Evolutionary conservation across 1,140 invertebrate species (phyloP), one percentile per base, ranked within the genome.

Genomic region (Acromyrmex charruanus): DNA sequence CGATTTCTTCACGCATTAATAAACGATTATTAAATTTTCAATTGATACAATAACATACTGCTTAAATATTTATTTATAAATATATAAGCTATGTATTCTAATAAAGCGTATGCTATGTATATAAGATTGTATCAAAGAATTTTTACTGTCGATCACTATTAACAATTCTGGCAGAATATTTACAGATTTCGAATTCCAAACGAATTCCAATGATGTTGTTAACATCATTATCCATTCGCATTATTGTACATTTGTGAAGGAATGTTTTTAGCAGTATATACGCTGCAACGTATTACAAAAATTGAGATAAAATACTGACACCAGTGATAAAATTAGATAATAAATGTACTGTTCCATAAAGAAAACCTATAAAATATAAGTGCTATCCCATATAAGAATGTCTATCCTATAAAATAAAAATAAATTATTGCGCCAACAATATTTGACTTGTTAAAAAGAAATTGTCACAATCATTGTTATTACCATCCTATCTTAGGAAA

Each of bases 401-500:
- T n/a, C 18, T 39, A 58, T 14, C 14, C 28, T 5, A 49, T 3
- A 44, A 58, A 35, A 69, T 63, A 79, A 51, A 31, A 77, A 31
- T 61, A 53, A 66, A 12, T 12, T 21, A 39, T 14, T 69, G 5
- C 2, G 14, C 7, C 12, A 79, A 53, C 21, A 53, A 21, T 55
- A 25, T 9, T 85, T 16, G 5, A 77, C 63, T 80, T 85, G 25
- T 14, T 77, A 18, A 12, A 55, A 21, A 51, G 49, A 51, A 12
- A 55, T 28, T 5, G 5, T 74, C 59, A 35, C 18, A 58, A 28
- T 31, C 12, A 16, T 16, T 16, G 3, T 68, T 49, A 90, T 89
- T 92, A 93, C 95, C 94, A 95, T n/a, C 94, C 95, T 81, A 95
- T 94, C 65, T 93, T 87, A 31, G 91, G 58, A 18, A 97, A 94